Evolutionary conservation across 2,113 vertebrate species (phyloP), one percentile per base, ranked within the genome.

Genomic region (Guaruba guarouba): DNA sequence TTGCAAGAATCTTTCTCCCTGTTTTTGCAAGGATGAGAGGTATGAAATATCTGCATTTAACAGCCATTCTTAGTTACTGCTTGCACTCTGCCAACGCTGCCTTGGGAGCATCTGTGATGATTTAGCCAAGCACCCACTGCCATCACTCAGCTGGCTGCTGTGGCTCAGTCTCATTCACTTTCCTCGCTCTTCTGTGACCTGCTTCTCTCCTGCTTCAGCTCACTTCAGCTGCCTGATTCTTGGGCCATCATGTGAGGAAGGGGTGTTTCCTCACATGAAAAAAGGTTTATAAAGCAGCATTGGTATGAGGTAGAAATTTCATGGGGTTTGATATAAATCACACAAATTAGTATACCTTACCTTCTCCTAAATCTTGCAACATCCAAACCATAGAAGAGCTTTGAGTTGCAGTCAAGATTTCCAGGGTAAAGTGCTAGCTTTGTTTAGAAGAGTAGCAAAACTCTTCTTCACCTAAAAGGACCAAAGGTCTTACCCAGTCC

Each of bases 1-100:
- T 68, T 77, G 19, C n/a, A 83, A 78, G 95, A 91, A 69, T 13
- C 19, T n/a, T 85, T 88, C 49, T 93, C 7, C 31, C 3, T 2
- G 4, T 9, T 67, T 86, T 86, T 74, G 73, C 77, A 75, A 87
- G 66, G 39, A 27, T 93, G 81, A 93, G 73, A 75, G 23, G 19
- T 85, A 67, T 71, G 69, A 91, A 92, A 75, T 77, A 46, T 22
- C 62, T 82, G 77, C 44, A 52, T 92, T 95, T 92, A 96, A 61
- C 81, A 90, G 64, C 59, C 39, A 13, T 52, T 91, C 86, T 88
- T 94, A 93, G 82, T 96, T 94, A 74, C 68, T 43, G 44, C 66
- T 92, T 86, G 29, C 29, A 63, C 9, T 78, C 51, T 94, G 68
- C 85, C 92, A 88, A 5, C 33, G 24, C 24, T 61, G 59, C 82